Base-by-base conservation (phyloP, 1,140 invertebrate genomes). In the Aphaenogaster ashmeadi region DNA sequence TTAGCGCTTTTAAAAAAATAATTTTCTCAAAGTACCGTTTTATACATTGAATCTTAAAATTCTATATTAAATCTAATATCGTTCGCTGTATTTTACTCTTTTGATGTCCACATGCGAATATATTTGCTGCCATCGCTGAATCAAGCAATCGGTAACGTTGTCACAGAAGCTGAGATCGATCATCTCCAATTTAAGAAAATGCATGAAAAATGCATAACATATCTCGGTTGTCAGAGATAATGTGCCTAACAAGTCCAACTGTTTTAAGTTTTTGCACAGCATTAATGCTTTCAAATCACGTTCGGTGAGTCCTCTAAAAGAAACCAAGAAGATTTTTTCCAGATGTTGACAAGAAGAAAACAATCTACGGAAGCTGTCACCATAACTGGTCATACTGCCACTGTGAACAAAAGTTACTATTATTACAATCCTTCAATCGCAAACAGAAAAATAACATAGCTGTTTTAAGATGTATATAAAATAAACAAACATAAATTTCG, bases 81-180 rank as follows among this genome's bases (percentile, higher is more conserved):
- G 2, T 38, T 66, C 0, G n/a, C 92, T 18, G 86, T 88, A 91
- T 93, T 47, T 47, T 38, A 36, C 95, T 71, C 96, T 94, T 93
- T 97, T 97, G 58, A 97, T 97, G 72, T 96, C 96, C 2, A 97
- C 96, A 83, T 96, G 94, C 0, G 97, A 97, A 92, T 96, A 97
- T 66, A 96, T 93, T 74, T 94, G 88, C 13, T 96, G 95, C 97
- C 97, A 97, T 92, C 96, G 95, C 33, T 95, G 87, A 47, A 98
- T 96, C 95, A 97, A 96, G 60, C 96, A 96, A 92, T 97, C 96
- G 81, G 96, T 96, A 72, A 98, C 97, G 81, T 97, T 97, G 90
- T 98, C 97, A 93, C 98, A 99, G 94, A 98, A 99, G 87, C 98
- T 98, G 18, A 99, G 96, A 93, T 99, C 98, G 60, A 99, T 95